A percentile compares a stretch with the other conserved stretches of the same genome.
Conservation (phyloP, 2,797 vertebrate genomes). For the Anguilla anguilla region DNA sequence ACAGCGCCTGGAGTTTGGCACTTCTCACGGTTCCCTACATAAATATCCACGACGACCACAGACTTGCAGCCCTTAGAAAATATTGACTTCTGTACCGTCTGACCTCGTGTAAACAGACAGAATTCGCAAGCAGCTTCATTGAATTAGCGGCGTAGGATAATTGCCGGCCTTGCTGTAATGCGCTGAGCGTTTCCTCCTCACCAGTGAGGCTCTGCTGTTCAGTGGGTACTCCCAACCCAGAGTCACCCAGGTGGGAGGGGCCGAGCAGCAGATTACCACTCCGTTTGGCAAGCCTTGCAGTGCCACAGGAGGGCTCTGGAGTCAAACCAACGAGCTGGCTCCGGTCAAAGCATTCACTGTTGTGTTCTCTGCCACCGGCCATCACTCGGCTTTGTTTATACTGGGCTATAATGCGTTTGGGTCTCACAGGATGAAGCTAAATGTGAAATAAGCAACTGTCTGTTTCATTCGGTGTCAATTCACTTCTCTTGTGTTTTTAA, state of each 20-base stretch:
- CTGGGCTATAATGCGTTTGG: not conserved
- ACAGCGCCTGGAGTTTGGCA: too few species aligned
- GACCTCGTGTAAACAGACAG: too few species aligned
- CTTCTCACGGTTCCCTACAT: too few species aligned
- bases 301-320: slow-evolving; percentile 28
- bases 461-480: not conserved
- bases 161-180: not conserved
- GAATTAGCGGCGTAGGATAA: not conserved
- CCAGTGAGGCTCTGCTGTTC: not conserved
- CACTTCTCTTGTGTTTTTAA: not conserved
- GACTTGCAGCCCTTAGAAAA: too few species aligned
- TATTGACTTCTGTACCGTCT: too few species aligned
- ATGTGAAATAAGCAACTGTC: not conserved
- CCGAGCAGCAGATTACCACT: slow-evolving; percentile 68
- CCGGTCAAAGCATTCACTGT: not conserved
- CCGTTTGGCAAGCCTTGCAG: slow-evolving; percentile 54
- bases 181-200: not conserved
- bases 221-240: slow-evolving; percentile 26
- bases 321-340: slow-evolving; percentile 19
- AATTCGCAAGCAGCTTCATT: not conserved
- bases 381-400: not conserved
- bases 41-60: too few species aligned
- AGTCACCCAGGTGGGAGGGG: slow-evolving; percentile 59
- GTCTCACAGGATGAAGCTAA: not conserved
- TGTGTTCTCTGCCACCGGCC: not conserved